phyloP scores from a whole-genome alignment of 2,797 vertebrate genomes.

The Sebastes elongatus region DNA sequence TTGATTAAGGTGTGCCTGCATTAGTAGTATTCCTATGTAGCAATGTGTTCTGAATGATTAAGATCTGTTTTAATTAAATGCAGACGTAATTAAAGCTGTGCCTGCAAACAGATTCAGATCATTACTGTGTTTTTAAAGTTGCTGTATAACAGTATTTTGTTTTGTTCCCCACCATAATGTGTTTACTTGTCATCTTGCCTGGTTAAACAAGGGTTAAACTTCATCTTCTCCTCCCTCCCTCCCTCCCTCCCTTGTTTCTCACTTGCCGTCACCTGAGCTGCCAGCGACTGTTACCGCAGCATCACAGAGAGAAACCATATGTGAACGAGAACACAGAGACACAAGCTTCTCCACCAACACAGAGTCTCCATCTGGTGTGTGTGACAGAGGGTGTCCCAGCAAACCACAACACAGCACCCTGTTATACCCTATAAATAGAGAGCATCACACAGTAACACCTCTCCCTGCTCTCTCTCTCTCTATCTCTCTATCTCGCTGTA shows the following conservation, averaged over 20 bases:
- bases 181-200: background rate
- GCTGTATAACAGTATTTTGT: background rate
- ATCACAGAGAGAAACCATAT: constrained; percentile 62
- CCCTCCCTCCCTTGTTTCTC: background rate
- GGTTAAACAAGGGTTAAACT: constrained; percentile 16
- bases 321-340: constrained; percentile 25
- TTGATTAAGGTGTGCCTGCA: background rate
- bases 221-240: background rate
- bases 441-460: constrained; percentile 38
- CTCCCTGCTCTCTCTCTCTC: background rate
- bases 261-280: constrained; percentile 45
- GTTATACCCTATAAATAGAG: constrained; percentile 58
- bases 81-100: background rate
- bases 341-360: constrained; percentile 22
- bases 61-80: background rate
- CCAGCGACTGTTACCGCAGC: constrained; percentile 35
- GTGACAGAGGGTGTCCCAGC: constrained; percentile 46
- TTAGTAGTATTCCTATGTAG: too few species aligned
- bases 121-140: background rate
- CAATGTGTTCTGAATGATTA: background rate
- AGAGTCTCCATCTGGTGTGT: constrained; percentile 58
- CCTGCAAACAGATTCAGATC: background rate
- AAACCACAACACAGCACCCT: constrained; percentile 44
- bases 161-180: background rate
- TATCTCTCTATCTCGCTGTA: background rate